phyloP scores from a whole-genome alignment of 2,797 vertebrate species.

The Synaphobranchus kaupii region DNA sequence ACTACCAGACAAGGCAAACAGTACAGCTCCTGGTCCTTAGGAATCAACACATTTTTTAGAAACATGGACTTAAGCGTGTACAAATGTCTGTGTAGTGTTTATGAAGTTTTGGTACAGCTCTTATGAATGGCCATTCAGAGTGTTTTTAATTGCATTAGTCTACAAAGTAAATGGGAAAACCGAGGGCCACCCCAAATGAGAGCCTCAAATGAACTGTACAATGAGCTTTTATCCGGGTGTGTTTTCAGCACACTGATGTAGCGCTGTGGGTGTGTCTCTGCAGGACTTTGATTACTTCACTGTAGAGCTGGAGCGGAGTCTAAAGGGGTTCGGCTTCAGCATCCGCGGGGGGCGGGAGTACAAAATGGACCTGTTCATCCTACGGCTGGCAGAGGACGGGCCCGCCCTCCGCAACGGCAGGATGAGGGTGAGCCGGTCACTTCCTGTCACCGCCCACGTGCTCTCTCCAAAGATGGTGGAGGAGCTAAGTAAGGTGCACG shows the following conservation, averaged over 20 bases:
- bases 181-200: neutral
- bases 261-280: neutral
- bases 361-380: slow-evolving; percentile 97
- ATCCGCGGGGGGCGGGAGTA: slow-evolving; percentile 97
- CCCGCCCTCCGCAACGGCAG: slow-evolving; percentile 96
- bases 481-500: neutral
- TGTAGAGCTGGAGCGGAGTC: slow-evolving; percentile 96
- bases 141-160: no score
- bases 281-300: slow-evolving; percentile 99
- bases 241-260: neutral
- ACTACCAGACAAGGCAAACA: neutral
- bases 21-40: no score
- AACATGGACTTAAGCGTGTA: no score
- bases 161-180: no score
- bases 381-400: slow-evolving; percentile 95
- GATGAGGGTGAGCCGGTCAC: slow-evolving; percentile 88
- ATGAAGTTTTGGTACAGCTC: neutral
- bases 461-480: neutral
- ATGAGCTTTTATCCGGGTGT: neutral
- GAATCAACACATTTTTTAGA: neutral
- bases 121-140: no score
- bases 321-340: slow-evolving; percentile 98
- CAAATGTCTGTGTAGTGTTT: neutral
- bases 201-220: neutral
- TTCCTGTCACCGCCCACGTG: neutral